These are phyloP conservation scores for Ameiurus melas DNA, from an alignment of 2,113 vertebrate genomes.

Conservation along the genomic window DNA sequence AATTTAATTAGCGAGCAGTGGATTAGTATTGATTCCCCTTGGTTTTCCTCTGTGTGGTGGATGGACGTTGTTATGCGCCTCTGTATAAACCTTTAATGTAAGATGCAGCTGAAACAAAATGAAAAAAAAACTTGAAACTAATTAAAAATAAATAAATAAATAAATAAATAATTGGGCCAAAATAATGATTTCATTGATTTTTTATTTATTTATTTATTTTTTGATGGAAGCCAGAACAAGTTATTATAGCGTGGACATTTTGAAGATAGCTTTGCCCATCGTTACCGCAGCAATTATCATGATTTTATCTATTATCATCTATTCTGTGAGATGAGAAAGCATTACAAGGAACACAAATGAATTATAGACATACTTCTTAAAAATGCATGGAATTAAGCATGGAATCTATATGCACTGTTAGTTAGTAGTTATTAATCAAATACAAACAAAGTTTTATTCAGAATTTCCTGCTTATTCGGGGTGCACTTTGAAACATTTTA, in stretches of 20 bases:
- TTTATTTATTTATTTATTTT: neutral
- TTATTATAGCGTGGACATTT: neutral
- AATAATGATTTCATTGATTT: too few relatives aligned
- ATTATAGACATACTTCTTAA: neutral
- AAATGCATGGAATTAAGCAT: neutral
- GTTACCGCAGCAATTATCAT: neutral
- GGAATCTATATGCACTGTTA: neutral
- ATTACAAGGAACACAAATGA: neutral
- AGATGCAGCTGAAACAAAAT: neutral
- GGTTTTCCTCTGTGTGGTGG: neutral
- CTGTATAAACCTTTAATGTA: neutral
- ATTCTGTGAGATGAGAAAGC: neutral
- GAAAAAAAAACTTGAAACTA: neutral
- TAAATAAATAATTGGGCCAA: neutral
- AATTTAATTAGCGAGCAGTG: constrained; percentile 22
- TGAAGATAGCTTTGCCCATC: neutral
- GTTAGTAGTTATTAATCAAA: neutral
- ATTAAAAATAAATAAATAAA: neutral
- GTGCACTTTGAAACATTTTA: neutral
- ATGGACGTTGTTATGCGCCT: neutral
- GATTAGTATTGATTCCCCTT: constrained; percentile 28
- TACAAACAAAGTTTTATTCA: neutral
- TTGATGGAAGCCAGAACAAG: neutral
- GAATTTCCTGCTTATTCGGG: neutral
- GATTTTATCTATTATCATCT: neutral